Conservation (phyloP, 2,797 vertebrate genomes). For the Danio albolineatus region DNA sequence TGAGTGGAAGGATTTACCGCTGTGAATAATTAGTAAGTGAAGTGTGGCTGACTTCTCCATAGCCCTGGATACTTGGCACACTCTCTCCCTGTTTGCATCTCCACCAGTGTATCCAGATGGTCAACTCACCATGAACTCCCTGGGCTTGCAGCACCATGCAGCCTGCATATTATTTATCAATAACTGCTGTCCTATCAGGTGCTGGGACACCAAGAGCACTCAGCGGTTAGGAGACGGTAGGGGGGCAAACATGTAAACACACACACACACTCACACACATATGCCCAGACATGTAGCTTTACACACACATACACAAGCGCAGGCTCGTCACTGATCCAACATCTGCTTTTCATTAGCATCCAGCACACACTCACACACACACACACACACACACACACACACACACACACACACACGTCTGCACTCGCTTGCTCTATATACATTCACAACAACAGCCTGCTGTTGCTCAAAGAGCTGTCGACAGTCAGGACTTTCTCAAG, state of each 20-base stretch:
- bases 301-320: constrained; percentile 34
- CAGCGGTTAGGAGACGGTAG: constrained; percentile 55
- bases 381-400: too few species aligned
- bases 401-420: constrained; percentile 18
- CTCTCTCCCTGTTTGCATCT: constrained; percentile 53
- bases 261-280: not conserved
- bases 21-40: constrained; percentile 49
- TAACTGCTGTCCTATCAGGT: constrained; percentile 53
- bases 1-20: constrained; percentile 33
- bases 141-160: constrained; percentile 47
- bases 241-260: constrained; percentile 53
- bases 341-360: constrained; percentile 65
- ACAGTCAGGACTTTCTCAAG: constrained; percentile 55
- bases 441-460: constrained; percentile 56
- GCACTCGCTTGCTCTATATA: constrained; percentile 34
- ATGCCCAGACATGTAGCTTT: too few species aligned
- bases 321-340: constrained; percentile 50
- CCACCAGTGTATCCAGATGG: constrained; percentile 61
- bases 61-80: constrained; percentile 60
- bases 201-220: constrained; percentile 46
- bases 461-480: constrained; percentile 55
- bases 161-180: constrained; percentile 52
- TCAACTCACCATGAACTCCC: constrained; percentile 63
- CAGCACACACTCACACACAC: constrained; percentile 29
- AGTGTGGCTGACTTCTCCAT: constrained; percentile 52